phyloP scores from a whole-genome alignment of 2,113 vertebrate species.

The Upupa epops region DNA sequence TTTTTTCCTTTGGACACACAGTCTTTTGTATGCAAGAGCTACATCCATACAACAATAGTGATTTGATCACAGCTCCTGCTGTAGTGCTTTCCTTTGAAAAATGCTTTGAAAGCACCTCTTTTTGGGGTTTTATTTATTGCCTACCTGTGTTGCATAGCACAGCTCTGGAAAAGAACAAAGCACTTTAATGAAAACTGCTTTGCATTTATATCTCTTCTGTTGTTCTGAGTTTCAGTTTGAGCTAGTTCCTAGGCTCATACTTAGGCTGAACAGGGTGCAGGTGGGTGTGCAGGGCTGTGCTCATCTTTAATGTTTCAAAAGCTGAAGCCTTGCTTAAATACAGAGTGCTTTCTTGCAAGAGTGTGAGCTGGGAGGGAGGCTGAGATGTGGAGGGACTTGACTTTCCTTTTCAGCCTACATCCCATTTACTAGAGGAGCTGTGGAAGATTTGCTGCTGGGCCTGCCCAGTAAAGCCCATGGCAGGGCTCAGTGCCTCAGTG shows the following conservation, averaged over 20 bases:
- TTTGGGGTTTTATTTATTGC: not conserved
- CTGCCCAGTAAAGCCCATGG: not conserved
- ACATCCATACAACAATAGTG: not conserved
- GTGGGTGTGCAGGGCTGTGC: fast-evolving
- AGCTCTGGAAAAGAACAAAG: not conserved
- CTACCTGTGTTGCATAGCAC: not conserved
- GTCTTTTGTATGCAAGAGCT: not conserved
- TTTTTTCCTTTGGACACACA: not conserved
- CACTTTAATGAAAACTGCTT: not conserved
- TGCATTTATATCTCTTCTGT: not conserved
- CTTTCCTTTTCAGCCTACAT: not conserved
- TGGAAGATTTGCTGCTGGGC: not conserved
- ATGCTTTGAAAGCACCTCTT: not conserved
- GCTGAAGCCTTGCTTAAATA: not conserved
- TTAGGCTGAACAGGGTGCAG: not conserved
- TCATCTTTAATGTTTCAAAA: not conserved
- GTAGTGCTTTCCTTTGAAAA: not conserved
- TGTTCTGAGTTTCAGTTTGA: not conserved
- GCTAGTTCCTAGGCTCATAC: not conserved
- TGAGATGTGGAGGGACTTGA: not conserved
- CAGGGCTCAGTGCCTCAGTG: not conserved
- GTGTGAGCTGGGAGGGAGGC: not conserved
- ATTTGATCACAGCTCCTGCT: not conserved
- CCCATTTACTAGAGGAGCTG: not conserved
- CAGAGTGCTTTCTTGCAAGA: fast-evolving